Base-by-base conservation (phyloP, 2,888 invertebrate genomes). In the Diaperis boleti region DNA sequence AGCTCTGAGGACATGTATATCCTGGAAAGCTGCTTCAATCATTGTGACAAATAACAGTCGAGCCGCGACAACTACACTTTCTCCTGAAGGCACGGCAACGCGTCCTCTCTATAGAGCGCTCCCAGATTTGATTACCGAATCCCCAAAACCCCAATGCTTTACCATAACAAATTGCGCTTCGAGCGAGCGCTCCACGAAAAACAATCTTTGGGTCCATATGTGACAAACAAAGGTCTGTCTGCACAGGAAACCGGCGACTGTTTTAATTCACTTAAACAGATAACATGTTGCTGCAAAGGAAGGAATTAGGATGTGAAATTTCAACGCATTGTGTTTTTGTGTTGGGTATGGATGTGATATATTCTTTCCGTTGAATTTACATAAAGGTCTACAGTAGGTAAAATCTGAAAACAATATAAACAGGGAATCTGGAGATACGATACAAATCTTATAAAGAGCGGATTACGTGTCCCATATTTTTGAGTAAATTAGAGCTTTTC, bases 1-100 rank as follows among this genome's bases (percentile, higher is more conserved):
- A 79, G 79, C 76, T 76, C 70, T 72, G 78, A 76, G 78, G 78
- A 79, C 78, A 78, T 79, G 79, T 78, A 80, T 77, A 79, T 78
- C 75, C 78, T 69, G 72, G 73, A 72, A 75, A 78, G 78, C 77
- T 73, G 74, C 76, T 77, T 79, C 79, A 77, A 79, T 79, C 79
- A 79, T 78, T 75, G 76, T 79, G 78, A 79, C 79, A 79, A 79
- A 79, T 78, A 77, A 77, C 75, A 71, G 72, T 67, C 71, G 70
- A 66, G 54, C 22, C 41, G 55, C 60, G 59, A 59, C 64, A 60
- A 60, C 64, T 61, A 64, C 61, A 57, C 65, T 61, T 65, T 65
- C 65, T 59, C 50, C 39, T 33, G 29, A 45, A 42, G 47, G 52
- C 52, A 44, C 20, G 17, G 33, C 22, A 39, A 56, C 44, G 33